Evolutionary conservation across 2,888 invertebrate species (phyloP).

Genomic region (Hartigia nigra): DNA sequence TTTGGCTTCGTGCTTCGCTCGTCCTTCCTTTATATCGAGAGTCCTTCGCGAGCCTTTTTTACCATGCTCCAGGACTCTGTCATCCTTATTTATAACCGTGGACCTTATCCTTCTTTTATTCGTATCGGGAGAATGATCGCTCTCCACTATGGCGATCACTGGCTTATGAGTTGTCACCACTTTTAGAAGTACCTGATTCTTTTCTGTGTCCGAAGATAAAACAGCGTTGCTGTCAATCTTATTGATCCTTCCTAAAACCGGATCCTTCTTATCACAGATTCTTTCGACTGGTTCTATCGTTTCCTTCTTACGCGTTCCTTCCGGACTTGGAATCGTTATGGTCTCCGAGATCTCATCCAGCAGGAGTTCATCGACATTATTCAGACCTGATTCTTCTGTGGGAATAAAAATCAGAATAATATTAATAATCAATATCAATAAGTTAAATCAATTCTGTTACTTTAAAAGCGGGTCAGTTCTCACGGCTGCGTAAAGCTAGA

Average conservation of each 20-base stretch:
- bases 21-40: conserved; percentile 8
- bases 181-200: conserved; percentile 45
- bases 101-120: background rate
- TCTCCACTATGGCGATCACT: conserved; percentile 42
- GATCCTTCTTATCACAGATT: background rate
- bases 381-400: conserved; percentile 4
- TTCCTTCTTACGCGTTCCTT: background rate
- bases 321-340: background rate
- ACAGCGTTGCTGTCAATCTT: background rate
- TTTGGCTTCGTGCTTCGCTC: conserved; percentile 33
- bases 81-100: conserved; percentile 4
- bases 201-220: conserved; percentile 30
- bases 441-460: background rate
- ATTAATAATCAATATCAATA: background rate
- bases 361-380: conserved; percentile 1
- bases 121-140: conserved; percentile 24
- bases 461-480: background rate
- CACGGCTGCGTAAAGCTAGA: background rate
- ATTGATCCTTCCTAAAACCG: background rate
- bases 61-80: background rate
- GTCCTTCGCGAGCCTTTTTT: background rate
- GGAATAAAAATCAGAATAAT: background rate
- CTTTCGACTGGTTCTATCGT: background rate
- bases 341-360: background rate
- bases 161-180: conserved; percentile 45